Evolutionary conservation across 92 coral and sea anemone genomes (phyloP), one percentile per base, ranked within the genome.

Genomic region (Phymanthus crucifer): DNA sequence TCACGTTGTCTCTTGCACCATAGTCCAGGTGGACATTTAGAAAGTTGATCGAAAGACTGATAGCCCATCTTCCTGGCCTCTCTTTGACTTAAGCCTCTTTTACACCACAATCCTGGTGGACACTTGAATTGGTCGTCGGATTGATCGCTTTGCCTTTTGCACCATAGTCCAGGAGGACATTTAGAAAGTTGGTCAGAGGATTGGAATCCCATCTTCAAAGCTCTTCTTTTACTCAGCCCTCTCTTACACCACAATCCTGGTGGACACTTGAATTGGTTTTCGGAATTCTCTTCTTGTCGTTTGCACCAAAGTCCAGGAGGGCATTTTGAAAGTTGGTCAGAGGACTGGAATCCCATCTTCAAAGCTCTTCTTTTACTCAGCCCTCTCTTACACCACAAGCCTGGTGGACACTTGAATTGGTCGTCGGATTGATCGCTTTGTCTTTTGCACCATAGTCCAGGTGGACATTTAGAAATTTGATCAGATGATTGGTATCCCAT

Each of bases 221-320:
- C 45, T 2, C 23, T 16, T 54, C 48, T 43, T 43, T 43, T 6
- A 17, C 21, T 1, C 21, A 75, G n/a, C 37, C 35, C 71, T 34
- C 64, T 54, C 27, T 54, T 54, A 17, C 64, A 54, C 64, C 64
- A 54, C 27, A 54, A 54, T 54, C 64, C 64, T 1, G 64, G 64
- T 0, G 64, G 68, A 61, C 68, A 61, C 34, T 27, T 29, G 32
- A 27, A 6, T 29, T 32, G 64, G 13, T 32, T 24, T 1, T 71
- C 65, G 16, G 72, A 36, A 19, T 45, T 12, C 1, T 0, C 1
- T 3, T 26, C 2, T 13, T 76, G 46, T 83, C 83, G n/a, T 56
- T 83, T 87, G 75, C 91, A 87, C 88, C 85, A 87, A 24, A 58
- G 72, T 38, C 88, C 91, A 0, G 87, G 85, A 3, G 87, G 87